A percentile compares a stretch with the other conserved stretches of the same genome.
phyloP scores from a whole-genome alignment of 2,113 vertebrate genomes.

The Leptodactylus fuscus region DNA sequence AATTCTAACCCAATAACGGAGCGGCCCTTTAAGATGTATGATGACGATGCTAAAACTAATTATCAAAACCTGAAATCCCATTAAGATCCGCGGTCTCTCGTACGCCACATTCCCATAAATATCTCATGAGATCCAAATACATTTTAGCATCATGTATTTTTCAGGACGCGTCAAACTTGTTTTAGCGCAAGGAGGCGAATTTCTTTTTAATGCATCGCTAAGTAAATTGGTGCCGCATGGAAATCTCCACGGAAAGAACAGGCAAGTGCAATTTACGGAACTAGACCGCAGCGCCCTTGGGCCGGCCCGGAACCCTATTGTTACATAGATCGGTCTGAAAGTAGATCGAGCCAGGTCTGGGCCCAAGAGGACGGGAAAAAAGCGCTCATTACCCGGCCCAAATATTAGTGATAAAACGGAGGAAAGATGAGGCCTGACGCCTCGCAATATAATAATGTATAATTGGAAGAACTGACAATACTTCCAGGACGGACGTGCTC shows the following conservation, averaged over 20 bases:
- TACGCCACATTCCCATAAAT: background rate
- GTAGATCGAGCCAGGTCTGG: background rate
- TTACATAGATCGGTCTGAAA: background rate
- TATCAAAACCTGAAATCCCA: background rate
- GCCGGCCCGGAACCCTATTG: too few relatives aligned
- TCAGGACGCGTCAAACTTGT: background rate
- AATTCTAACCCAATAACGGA: too few relatives aligned
- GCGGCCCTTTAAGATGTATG: background rate
- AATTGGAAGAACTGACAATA: constrained; percentile 12
- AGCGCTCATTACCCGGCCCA: background rate
- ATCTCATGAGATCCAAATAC: constrained; percentile 13
- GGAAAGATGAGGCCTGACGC: background rate
- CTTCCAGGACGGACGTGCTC: background rate
- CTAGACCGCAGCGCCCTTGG: too few relatives aligned
- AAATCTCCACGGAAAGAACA: background rate
- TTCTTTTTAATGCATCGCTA: background rate
- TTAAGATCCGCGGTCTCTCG: background rate
- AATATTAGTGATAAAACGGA: background rate
- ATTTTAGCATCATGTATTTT: constrained; percentile 18
- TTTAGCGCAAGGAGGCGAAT: background rate
- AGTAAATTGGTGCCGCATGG: background rate
- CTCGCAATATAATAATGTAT: background rate
- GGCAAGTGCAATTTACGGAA: too few relatives aligned
- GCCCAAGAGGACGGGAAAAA: too few relatives aligned
- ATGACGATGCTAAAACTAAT: background rate